Evolutionary conservation across 2,888 invertebrate genomes (phyloP).

Genomic region (Galerucella calmariensis): DNA sequence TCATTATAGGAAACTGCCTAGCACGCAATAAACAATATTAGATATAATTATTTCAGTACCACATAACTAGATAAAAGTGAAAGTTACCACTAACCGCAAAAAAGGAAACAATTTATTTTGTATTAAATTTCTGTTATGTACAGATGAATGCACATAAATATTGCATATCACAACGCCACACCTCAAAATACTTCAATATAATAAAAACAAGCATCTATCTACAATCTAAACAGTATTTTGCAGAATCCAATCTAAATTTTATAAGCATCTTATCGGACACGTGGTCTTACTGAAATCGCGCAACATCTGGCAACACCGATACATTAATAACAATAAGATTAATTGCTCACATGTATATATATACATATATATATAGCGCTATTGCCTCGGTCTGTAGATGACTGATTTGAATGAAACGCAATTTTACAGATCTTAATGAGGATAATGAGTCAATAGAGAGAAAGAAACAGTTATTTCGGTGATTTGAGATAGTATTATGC

Average conservation of each 20-base stretch:
- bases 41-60: constrained; percentile 12
- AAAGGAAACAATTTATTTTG: constrained; percentile 11
- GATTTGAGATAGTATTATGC: not conserved
- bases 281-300: not conserved
- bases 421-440: not conserved
- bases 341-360: too few relatives aligned
- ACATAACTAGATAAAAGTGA: constrained; percentile 28
- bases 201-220: not conserved
- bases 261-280: too few relatives aligned
- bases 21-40: not conserved
- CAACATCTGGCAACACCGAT: not conserved
- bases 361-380: not conserved
- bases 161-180: not conserved
- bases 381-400: not conserved
- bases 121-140: not conserved
- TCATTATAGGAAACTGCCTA: too few relatives aligned
- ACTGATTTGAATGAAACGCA: not conserved
- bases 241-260: not conserved
- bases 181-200: not conserved
- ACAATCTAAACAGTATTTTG: not conserved
- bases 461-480: not conserved
- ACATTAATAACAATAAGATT: not conserved
- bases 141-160: constrained; percentile 15
- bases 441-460: not conserved
- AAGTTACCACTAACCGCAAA: constrained; percentile 13